phyloP scores from a whole-genome alignment of 2,113 vertebrate genomes.

The Nycticorax nycticorax region DNA sequence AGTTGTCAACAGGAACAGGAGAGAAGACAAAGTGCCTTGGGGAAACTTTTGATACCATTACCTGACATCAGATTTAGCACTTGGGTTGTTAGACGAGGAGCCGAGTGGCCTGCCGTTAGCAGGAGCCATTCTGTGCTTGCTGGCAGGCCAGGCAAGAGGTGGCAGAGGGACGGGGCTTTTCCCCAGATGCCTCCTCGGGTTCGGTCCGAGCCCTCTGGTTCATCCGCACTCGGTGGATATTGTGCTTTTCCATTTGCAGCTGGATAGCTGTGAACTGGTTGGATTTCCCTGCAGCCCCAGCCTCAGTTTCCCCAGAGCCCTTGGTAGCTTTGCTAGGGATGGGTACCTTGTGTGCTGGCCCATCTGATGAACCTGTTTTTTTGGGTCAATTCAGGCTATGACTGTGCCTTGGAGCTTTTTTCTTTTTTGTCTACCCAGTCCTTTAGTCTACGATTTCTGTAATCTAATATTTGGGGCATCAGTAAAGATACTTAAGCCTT shows the following conservation, averaged over 20 bases:
- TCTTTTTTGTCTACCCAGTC: not conserved
- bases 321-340: not conserved
- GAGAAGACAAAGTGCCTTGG: not conserved
- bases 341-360: not conserved
- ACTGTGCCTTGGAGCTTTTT: not conserved
- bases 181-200: accelerated
- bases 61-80: not conserved
- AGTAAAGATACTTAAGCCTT: not conserved
- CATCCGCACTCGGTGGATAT: accelerated
- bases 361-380: not conserved
- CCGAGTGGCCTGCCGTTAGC: accelerated
- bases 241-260: not conserved
- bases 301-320: not conserved
- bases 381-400: not conserved
- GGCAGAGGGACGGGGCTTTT: not conserved
- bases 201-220: not conserved
- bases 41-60: not conserved
- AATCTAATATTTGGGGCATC: not conserved
- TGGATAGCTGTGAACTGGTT: not conserved
- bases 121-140: not conserved
- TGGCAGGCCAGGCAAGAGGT: not conserved
- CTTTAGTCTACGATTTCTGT: not conserved
- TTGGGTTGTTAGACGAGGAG: not conserved
- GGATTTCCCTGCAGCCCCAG: not conserved
- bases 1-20: not conserved